phyloP scores from a whole-genome alignment of 2,888 invertebrate genomes.

The Ferrisia virgata region DNA sequence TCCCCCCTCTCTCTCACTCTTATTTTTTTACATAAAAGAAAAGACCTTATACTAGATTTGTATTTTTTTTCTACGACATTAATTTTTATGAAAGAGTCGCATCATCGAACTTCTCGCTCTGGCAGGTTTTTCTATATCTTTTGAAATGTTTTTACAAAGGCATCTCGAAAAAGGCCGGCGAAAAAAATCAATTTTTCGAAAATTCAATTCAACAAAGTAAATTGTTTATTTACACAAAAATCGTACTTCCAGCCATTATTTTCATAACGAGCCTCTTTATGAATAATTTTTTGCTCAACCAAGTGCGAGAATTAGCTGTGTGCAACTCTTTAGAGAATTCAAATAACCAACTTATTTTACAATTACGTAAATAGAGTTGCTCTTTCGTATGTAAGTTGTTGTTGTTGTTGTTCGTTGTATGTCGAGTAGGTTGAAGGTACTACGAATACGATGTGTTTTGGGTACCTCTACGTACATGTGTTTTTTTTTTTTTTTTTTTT shows the following conservation, averaged over 20 bases:
- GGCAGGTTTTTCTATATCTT: background rate
- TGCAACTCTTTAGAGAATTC: background rate
- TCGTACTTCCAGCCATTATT: background rate
- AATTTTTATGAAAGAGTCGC: slow-evolving; percentile 6
- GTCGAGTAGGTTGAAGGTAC: too few species aligned
- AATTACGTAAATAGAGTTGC: background rate
- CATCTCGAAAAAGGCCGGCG: background rate
- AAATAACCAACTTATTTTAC: background rate
- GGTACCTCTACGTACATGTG: too few species aligned
- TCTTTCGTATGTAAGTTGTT: background rate
- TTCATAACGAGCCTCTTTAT: slow-evolving; percentile 1
- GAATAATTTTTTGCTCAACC: slow-evolving; percentile 6
- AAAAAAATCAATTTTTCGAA: slow-evolving; percentile 1
- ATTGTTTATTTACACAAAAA: slow-evolving; percentile 12
- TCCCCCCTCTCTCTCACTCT: too few species aligned
- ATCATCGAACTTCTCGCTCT: slow-evolving; percentile 4
- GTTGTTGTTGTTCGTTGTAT: too few species aligned
- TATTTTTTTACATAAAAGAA: background rate
- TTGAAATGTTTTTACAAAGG: background rate
- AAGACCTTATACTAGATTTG: background rate
- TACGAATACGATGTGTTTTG: too few species aligned
- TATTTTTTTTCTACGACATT: slow-evolving; percentile 16
- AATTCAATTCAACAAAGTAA: slow-evolving; percentile 7
- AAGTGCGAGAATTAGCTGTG: background rate
- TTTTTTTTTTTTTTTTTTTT: too few species aligned